Conservation (phyloP, 1,140 invertebrate species). For the Charaxes varanes region DNA sequence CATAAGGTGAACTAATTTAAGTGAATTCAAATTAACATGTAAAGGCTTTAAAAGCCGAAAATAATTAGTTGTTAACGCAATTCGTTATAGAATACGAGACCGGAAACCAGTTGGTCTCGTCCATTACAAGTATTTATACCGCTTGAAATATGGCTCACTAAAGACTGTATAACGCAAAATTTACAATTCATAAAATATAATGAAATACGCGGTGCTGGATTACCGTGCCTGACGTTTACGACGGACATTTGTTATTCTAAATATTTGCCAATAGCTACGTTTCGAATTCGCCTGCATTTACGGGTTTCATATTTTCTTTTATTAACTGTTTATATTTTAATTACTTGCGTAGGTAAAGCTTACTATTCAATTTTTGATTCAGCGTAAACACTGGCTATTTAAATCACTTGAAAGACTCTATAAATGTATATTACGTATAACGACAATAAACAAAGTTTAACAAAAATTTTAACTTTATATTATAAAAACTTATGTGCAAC, state of each 20-base stretch:
- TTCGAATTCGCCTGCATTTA: constrained; percentile 4
- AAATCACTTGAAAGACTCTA: no score
- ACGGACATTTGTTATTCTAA: constrained; percentile 4
- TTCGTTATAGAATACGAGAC: no score
- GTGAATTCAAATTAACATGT: no score
- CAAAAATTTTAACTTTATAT: no score
- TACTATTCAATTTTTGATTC: neutral
- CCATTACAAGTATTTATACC: constrained; percentile 57
- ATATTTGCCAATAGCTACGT: constrained; percentile 10
- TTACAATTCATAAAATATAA: constrained; percentile 68
- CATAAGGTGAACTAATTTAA: no score
- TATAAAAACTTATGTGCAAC: no score
- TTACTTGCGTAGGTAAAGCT: neutral
- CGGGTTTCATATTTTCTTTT: constrained; percentile 3
- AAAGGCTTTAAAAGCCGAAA: no score
- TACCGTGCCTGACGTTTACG: constrained; percentile 23
- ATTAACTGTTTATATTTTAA: neutral
- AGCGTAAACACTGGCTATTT: no score
- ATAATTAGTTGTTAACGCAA: no score
- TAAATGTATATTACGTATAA: no score
- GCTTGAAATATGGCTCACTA: constrained; percentile 61
- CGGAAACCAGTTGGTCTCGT: no score
- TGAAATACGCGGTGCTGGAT: constrained; percentile 51
- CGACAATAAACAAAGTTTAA: no score
- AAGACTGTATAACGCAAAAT: constrained; percentile 65